phyloP scores from a whole-genome alignment of 37 sponge, comb jelly and placozoan genomes.

The Ianthella basta region DNA sequence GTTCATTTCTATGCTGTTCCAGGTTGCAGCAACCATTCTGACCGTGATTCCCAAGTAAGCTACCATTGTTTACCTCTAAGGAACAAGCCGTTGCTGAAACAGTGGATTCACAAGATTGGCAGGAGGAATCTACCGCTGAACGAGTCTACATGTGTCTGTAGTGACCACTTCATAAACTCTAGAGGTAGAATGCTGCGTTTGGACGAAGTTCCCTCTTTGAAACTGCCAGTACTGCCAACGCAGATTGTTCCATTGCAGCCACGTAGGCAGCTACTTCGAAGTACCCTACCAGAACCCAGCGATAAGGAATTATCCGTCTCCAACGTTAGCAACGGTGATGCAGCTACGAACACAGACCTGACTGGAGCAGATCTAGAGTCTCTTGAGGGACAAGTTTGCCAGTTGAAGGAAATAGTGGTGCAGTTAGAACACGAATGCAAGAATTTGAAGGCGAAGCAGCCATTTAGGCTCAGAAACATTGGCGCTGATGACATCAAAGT shows the following conservation, averaged over 20 bases:
- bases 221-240: conserved; percentile 38
- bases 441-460: not conserved
- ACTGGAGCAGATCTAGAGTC: conserved; percentile 8
- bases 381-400: not conserved
- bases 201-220: conserved; percentile 30
- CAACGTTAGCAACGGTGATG: not conserved
- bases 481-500: conserved; percentile 49
- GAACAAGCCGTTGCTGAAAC: conserved; percentile 46
- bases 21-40: conserved; percentile 42
- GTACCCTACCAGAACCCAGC: not conserved
- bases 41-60: not conserved
- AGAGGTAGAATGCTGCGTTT: not conserved
- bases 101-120: conserved; percentile 49
- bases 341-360: conserved; percentile 5
- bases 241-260: conserved; percentile 8
- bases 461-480: conserved; percentile 4
- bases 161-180: conserved; percentile 30
- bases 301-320: not conserved
- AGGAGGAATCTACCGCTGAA: conserved; percentile 29
- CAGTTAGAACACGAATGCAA: not conserved
- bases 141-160: conserved; percentile 38
- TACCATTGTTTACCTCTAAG: conserved; percentile 47
- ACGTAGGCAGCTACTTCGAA: conserved; percentile 1
- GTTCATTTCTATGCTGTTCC: conserved; percentile 46
- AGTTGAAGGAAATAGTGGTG: conserved; percentile 4